phyloP scores from a whole-genome alignment of 2,797 vertebrate genomes.

The Acanthurus tractus region DNA sequence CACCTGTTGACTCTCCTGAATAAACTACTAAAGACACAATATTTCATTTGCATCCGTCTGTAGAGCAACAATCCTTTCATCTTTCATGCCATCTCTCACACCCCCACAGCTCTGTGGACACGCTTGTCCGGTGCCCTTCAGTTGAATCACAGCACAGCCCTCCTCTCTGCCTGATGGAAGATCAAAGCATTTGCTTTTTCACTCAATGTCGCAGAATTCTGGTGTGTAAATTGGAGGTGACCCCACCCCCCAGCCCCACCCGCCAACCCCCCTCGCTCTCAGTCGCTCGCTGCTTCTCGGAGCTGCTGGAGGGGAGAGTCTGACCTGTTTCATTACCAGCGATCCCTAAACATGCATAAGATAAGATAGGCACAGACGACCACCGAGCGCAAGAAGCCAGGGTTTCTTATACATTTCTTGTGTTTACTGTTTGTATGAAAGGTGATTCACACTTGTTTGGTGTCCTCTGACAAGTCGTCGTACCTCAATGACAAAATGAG shows the following conservation, averaged over 20 bases:
- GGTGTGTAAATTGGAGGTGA: constrained; percentile 62
- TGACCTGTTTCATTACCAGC: constrained; percentile 73
- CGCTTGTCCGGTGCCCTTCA: constrained; percentile 64
- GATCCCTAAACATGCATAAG: constrained; percentile 61
- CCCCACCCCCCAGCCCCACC: constrained; percentile 21
- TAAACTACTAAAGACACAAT: constrained; percentile 33
- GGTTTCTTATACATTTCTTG: constrained; percentile 10
- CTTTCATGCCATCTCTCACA: constrained; percentile 50
- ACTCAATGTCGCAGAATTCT: constrained; percentile 51
- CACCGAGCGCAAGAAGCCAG: neutral
- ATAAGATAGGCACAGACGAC: constrained; percentile 29
- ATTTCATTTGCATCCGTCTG: constrained; percentile 51
- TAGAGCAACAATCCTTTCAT: constrained; percentile 55
- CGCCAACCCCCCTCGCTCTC: neutral
- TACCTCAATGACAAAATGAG: constrained; percentile 8
- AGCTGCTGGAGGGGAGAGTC: constrained; percentile 56
- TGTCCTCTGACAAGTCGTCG: constrained; percentile 5
- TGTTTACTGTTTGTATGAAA: neutral
- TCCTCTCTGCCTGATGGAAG: constrained; percentile 48
- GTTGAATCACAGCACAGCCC: constrained; percentile 36
- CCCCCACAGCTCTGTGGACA: constrained; percentile 29
- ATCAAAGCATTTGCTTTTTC: constrained; percentile 66
- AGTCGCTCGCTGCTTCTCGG: constrained; percentile 34
- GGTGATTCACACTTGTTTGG: neutral
- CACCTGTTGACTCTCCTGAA: constrained; percentile 46